phyloP scores from a whole-genome alignment of 2,113 vertebrate species.

The Myotis davidii region DNA sequence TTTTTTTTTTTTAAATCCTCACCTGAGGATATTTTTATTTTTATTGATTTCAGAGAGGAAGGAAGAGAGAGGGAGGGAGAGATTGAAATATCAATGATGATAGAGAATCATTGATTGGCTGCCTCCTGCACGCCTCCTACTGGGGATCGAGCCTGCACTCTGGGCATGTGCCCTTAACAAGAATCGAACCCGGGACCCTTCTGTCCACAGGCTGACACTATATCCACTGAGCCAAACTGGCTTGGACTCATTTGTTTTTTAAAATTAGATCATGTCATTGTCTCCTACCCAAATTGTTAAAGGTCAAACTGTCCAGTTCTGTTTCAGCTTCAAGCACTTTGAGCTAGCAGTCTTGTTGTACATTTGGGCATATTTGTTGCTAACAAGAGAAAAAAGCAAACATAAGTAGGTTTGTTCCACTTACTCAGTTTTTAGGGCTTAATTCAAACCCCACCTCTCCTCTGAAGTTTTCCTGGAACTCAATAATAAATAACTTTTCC shows the following conservation, averaged over 20 bases:
- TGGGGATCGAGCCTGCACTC: too few species aligned
- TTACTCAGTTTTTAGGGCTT: neutral
- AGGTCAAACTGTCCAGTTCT: conserved; percentile 50
- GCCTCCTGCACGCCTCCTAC: too few species aligned
- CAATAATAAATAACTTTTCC: neutral
- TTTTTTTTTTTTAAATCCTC: too few species aligned
- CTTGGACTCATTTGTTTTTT: conserved; percentile 11
- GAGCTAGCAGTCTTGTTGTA: neutral
- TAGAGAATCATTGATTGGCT: too few species aligned
- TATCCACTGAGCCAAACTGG: too few species aligned
- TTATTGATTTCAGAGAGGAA: too few species aligned
- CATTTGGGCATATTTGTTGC: neutral
- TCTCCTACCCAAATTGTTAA: neutral
- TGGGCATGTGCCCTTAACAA: accelerated
- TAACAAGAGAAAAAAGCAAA: neutral
- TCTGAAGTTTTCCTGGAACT: conserved; percentile 35
- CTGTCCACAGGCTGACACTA: too few species aligned
- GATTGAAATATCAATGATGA: too few species aligned
- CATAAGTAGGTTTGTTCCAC: neutral
- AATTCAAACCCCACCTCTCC: neutral
- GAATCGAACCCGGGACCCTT: too few species aligned
- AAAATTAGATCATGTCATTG: conserved; percentile 49
- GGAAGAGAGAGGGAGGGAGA: too few species aligned
- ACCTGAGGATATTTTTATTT: too few species aligned
- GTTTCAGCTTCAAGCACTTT: neutral